Evolutionary conservation across 2,797 vertebrate species (phyloP), one percentile per base, ranked within the genome.

Genomic region (Macropodus opercularis): DNA sequence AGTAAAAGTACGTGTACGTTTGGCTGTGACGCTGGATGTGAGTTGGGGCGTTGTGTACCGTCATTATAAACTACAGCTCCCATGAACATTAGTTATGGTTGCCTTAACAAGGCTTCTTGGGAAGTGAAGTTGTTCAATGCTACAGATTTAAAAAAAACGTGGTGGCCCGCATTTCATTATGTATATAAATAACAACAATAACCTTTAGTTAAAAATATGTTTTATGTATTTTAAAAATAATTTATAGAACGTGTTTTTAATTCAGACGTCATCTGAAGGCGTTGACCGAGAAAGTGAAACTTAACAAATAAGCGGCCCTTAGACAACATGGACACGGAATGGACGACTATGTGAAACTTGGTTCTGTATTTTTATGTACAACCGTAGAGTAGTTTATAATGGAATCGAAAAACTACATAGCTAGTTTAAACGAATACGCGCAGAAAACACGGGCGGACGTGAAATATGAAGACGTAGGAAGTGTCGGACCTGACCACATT

Each of bases 401-500:
- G 89, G 85, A 76, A 1, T 11, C 51, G 6, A 47, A 1, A 21
- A 89, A 86, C 44, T 90, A 68, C 39, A 1, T 89, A 0, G 72
- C 69, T 13, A 34, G 47, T 11, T 43, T 93, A 0, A 78, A 91
- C 22, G 84, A 89, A 49, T 29, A 54, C 4, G 39, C 68, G 0
- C 89, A 91, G 69, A 81, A 1, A 5, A 40, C 0, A 0, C n/a
- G 47, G 0, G 31, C 2, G 10, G 3, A 0, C 0, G 9, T 90
- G 0, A 49, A 1, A 0, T 94, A 63, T 46, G 85, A 80, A 8
- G 86, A 85, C 3, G 80, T 87, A 0, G 41, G 42, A 1, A 36
- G 29, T 9, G 51, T 14, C 6, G 91, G 92, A 1, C 91, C 77
- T 0, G 87, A 84, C 21, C 90, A 92, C 60, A 70, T 74, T 0